Percentiles rank a stretch among this genome's conserved stretches.
phyloP scores from a whole-genome alignment of 2,113 vertebrate species.

The Nesogale talazaci region DNA sequence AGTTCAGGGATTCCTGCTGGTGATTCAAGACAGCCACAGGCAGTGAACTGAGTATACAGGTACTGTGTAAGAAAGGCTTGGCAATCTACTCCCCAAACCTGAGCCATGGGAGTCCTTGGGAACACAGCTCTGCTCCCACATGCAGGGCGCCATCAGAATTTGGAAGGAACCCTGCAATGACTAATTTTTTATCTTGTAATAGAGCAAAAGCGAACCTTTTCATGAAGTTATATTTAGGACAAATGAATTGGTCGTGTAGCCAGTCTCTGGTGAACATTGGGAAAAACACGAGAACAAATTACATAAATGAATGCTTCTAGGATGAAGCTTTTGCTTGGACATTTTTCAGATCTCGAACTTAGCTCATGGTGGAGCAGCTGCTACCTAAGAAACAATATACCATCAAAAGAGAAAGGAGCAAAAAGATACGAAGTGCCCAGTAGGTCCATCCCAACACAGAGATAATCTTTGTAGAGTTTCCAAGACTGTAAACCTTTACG shows the following conservation, averaged over 20 bases:
- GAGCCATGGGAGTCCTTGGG: not conserved
- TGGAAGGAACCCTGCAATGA: not conserved
- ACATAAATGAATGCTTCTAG: not conserved
- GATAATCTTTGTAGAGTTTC: too few relatives aligned
- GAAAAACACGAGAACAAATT: slow-evolving; percentile 9
- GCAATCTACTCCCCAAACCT: not conserved
- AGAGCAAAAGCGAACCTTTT: slow-evolving; percentile 17
- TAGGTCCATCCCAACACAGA: too few relatives aligned
- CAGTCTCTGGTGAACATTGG: not conserved
- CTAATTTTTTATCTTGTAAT: not conserved
- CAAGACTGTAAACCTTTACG: too few relatives aligned
- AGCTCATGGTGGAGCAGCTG: slow-evolving; percentile 42
- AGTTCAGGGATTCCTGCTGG: not conserved
- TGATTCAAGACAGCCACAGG: not conserved
- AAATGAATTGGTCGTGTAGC: not conserved
- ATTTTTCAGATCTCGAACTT: not conserved
- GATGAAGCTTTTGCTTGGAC: not conserved
- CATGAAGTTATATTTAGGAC: slow-evolving; percentile 32
- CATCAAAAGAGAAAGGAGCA: too few relatives aligned
- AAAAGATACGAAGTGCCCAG: too few relatives aligned
- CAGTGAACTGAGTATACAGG: not conserved
- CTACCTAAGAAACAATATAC: not conserved
- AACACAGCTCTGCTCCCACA: not conserved
- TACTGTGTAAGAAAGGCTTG: not conserved
- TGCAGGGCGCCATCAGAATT: not conserved